Percentiles rank a stretch among this genome's conserved stretches.
Evolutionary conservation across 2,888 invertebrate genomes (phyloP).

Genomic region (Drosophila niveifrons): DNA sequence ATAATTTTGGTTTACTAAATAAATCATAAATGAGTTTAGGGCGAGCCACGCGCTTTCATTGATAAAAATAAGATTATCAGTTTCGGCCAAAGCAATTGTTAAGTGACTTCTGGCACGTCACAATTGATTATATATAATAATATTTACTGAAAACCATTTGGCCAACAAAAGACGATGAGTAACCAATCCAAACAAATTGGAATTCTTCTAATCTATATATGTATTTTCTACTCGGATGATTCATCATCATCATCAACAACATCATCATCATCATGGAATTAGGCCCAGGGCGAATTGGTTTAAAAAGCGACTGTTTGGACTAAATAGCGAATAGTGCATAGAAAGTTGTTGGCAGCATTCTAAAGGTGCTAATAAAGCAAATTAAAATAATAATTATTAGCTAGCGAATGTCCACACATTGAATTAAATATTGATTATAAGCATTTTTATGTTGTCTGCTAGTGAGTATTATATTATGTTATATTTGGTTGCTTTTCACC

Average conservation of each 20-base stretch:
- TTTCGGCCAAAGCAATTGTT: not conserved
- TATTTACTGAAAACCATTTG: not conserved
- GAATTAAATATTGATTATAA: conserved; percentile 24
- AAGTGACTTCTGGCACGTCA: conserved; percentile 13
- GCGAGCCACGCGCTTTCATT: conserved; percentile 5
- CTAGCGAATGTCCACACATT: conserved; percentile 19
- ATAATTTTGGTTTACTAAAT: conserved; percentile 9
- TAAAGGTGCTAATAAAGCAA: conserved; percentile 36
- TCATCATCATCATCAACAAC: conserved; percentile 17
- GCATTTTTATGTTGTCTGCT: not conserved
- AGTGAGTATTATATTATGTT: conserved; percentile 18
- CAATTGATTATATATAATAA: conserved; percentile 11
- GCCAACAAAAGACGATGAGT: conserved; percentile 27
- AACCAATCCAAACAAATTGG: conserved; percentile 14
- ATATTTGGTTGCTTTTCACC: conserved; percentile 44
- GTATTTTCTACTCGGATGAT: conserved; percentile 14
- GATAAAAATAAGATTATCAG: conserved; percentile 23
- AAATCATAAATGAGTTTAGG: conserved; percentile 6
- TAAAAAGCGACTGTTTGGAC: conserved; percentile 17
- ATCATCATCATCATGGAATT: conserved; percentile 8
- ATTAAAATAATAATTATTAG: conserved; percentile 21
- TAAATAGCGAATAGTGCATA: conserved; percentile 34
- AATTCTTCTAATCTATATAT: conserved; percentile 22
- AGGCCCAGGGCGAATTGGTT: conserved; percentile 6
- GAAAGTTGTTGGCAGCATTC: conserved; percentile 46